Evolutionary conservation across 1,140 invertebrate genomes (phyloP), one percentile per base, ranked within the genome.

Genomic region (Heliconius melpomene): DNA sequence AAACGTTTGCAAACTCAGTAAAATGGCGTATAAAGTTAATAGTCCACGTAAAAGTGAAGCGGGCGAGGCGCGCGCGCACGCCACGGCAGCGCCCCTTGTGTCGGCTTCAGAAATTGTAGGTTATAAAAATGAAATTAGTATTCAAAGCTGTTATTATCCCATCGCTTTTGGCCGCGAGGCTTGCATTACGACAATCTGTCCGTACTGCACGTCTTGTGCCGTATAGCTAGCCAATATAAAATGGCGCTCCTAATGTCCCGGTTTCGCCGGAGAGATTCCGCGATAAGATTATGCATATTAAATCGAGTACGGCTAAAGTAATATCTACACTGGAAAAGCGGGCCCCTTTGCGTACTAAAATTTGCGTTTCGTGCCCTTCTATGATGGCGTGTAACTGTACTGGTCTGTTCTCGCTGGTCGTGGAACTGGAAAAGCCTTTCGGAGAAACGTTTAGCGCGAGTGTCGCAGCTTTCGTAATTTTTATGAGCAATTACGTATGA

Each of bases 101-200:
- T 94, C 92, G 93, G 93, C 93, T 90, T 94, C 92, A 88, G 84
- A 95, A 94, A 95, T 94, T 94, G 93, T 93, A 93, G 93, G 93
- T 94, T 94, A 94, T 95, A 94, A 95, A 95, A 94, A 95, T 94
- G 94, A 95, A 95, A 95, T 94, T 95, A 95, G 94, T 95, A 93
- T 91, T 90, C 93, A 94, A 95, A 94, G 93, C 89, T 95, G 93
- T 95, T 95, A 95, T 95, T 95, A 95, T 95, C 94, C 93, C 94
- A 94, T 94, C 94, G 94, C 91, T 90, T 93, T 93, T 93, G 91
- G 91, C 94, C 91, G 89, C 90, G 88, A 91, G 93, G 88, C 91
- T 93, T 94, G 91, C 91, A 93, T 94, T 94, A 93, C 93, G 93
- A 94, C 93, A 93, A 93, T 94, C 92, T 94, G 93, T 93, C 92